Base-by-base conservation (phyloP, 2,113 vertebrate genomes). In the Anhinga anhinga region DNA sequence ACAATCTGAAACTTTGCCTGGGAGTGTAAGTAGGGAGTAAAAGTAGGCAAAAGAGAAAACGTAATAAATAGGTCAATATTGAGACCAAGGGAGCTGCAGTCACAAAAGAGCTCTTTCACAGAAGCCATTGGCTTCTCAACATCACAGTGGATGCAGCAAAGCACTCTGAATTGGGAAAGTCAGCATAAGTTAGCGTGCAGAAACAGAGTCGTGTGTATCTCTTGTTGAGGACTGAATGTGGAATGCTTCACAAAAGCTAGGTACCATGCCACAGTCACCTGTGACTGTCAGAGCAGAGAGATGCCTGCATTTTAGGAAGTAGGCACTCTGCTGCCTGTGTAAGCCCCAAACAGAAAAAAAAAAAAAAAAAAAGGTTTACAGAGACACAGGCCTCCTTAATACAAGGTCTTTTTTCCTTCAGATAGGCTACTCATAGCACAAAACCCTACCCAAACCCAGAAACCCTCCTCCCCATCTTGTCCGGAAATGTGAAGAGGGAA, bases 51-150 rank as follows among this genome's bases (percentile, higher is more conserved):
- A 89, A 78, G 21, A 4, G 1, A 72, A 65, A 86, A 81, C 36
- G 38, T 58, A 91, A 73, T 40, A 69, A 86, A 77, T 5, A 83
- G 13, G 53, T 47, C 36, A 86, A 38, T 26, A 61, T 2, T 40
- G 52, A 69, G 34, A 62, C 22, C 0, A 0, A 88, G 42, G 32
- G 30, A 83, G n/a, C 20, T 77, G n/a, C 15, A 56, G 45, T 27
- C 55, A 81, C 30, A 76, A 70, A 44, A 77, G 36, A 58, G 14
- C 44, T 72, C 70, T 61, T 69, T 25, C n/a, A 55, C 25, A 69
- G 59, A 32, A 87, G 38, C 53, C 69, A 15, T 11, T 0, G 0
- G 20, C 70, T 85, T 79, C 61, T 76, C 38, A 79, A 26, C 26
- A 55, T 16, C 2, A 6, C 45, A 32, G 30, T 5, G 11, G 9